phyloP scores from a whole-genome alignment of 2,888 invertebrate genomes.

The Suillia variegata region DNA sequence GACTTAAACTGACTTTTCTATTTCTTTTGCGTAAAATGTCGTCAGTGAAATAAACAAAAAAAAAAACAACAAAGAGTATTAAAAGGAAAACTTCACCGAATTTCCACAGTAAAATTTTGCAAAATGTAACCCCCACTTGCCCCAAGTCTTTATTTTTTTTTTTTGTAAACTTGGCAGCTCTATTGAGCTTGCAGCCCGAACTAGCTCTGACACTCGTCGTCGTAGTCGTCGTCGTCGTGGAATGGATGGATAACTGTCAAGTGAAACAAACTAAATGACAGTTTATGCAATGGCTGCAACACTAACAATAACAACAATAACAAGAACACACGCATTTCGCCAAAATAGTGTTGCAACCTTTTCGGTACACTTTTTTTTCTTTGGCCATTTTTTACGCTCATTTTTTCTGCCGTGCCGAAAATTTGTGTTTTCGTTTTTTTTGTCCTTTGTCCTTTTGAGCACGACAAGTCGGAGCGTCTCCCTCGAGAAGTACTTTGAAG shows the following conservation, averaged over 20 bases:
- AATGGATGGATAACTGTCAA: slow-evolving; percentile 48
- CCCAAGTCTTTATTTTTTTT: slow-evolving; percentile 5
- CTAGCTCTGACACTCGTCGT: slow-evolving; percentile 19
- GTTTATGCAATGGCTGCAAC: slow-evolving; percentile 40
- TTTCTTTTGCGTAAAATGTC: slow-evolving; percentile 10
- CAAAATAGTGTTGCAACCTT: neutral
- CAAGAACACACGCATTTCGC: neutral
- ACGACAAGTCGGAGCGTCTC: too few relatives aligned
- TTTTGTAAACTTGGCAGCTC: slow-evolving; percentile 12
- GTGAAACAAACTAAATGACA: slow-evolving; percentile 47
- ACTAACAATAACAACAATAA: too few relatives aligned
- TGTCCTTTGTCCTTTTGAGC: neutral
- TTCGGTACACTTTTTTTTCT: neutral
- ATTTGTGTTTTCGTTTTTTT: neutral
- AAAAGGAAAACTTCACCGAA: neutral
- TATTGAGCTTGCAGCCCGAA: neutral
- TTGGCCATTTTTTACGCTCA: neutral
- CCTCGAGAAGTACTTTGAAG: neutral
- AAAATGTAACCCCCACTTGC: neutral
- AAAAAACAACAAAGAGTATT: neutral
- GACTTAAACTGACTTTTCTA: slow-evolving; percentile 16
- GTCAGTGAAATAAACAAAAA: slow-evolving; percentile 6
- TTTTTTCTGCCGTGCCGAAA: neutral
- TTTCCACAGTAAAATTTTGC: slow-evolving; percentile 9
- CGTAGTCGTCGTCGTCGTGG: slow-evolving; percentile 11